Base-by-base conservation (phyloP, 2,797 vertebrate species). In the Pristis pectinata region DNA sequence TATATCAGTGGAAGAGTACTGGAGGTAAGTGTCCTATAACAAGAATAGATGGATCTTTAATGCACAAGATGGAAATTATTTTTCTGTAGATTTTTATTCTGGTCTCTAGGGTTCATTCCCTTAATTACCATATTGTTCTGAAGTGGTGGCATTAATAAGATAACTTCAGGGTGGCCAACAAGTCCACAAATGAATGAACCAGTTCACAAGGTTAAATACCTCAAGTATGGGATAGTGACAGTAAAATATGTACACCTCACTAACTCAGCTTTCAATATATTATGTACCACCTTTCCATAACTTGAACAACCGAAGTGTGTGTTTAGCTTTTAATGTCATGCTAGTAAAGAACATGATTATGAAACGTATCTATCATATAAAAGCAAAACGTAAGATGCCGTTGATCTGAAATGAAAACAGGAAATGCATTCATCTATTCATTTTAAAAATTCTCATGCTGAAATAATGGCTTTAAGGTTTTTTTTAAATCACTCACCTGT, bases 1-100 rank as follows among this genome's bases (percentile, higher is more conserved):
- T 99, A 99, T 97, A 99, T 99, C 98, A 99, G 99, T 0, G 99
- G 99, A 96, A 97, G 98, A 41, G 99, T 99, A 59, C 96, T 99
- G 96, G 99, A 99, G 99, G 99, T 99, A 96, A 98, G 98, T 96
- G 11, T 41, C 11, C 72, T 53, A 11, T 9, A 95, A 53, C 30
- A 95, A 34, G 77, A 94, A 91, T 64, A 49, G 77, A 80, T 59
- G 37, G 94, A 56, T 76, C 95, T 44, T 76, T 67, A 41, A 41
- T 93, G 67, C 11, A 93, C 44, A 49, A 17, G 27, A 49, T 49
- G 92, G 27, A 53, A 93, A 34, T 93, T 34, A 41, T 49, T 30
- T 49, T 93, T 70, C 13, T 37, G 41, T 72, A 72, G 0, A 44
- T 49, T 67, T 74, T 13, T 37, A 30, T 41, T 44, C 27, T 7